Evolutionary conservation across 2,113 vertebrate species (phyloP), one percentile per base, ranked within the genome.

Genomic region (Fregata magnificens): DNA sequence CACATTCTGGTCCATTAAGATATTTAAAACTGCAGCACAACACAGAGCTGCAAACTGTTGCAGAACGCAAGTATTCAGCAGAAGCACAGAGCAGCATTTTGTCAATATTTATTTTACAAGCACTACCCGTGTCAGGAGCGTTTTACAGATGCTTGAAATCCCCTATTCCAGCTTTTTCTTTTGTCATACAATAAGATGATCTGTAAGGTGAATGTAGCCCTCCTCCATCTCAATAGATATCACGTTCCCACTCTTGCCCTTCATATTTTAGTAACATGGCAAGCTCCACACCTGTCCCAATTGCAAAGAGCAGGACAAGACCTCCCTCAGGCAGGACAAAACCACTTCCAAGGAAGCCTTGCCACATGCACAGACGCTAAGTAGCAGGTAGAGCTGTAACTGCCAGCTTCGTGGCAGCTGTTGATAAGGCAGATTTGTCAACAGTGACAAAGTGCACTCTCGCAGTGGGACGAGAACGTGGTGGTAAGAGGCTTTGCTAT

Each of bases 251-350:
- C 53, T 36, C 40, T 45, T 15, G n/a, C 28, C 44, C 31, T 55
- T 49, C 7, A 0, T 5, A 5, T n/a, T 47, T 32, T 11, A 59
- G n/a, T 7, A 18, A 20, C 6, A 0, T 2, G 9, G 34, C 38
- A 26, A 72, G 58, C 21, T 22, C 55, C 90, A 22, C 49, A 20
- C 21, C 16, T 20, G 20, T 19, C 70, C 74, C 59, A 28, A 0
- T 12, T 3, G 24, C n/a, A 11, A 34, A 52, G 21, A 58, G 53
- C 44, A 53, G 47, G 47, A 38, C 63, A 18, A 44, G 34, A 32
- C 36, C 62, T 71, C 40, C 82, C 56, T n/a, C 7, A 6, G 47
- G 58, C 82, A 81, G 69, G 42, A 40, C 38, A 20, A 25, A n/a
- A n/a, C 13, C 36, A 4, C 34, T 55, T 6, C 28, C 16, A 4